Conservation (phyloP, 2,113 vertebrate genomes). For the Tauraco erythrolophus region DNA sequence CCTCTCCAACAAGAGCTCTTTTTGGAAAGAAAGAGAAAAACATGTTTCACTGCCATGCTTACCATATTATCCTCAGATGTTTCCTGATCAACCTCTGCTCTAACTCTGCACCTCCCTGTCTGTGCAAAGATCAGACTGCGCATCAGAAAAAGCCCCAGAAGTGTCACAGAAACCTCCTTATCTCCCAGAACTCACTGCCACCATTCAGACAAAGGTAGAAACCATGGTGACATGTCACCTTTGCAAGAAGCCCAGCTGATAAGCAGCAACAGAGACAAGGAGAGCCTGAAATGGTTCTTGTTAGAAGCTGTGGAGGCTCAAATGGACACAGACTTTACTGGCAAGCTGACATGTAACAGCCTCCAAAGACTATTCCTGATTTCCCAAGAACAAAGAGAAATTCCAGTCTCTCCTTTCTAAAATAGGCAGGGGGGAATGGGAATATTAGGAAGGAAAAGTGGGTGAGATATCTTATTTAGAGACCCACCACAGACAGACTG, state of each 20-base stretch:
- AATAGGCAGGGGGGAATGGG: rapidly evolving
- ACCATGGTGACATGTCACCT: background rate
- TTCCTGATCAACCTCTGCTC: background rate
- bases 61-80: background rate
- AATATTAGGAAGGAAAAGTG: background rate
- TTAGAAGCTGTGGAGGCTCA: background rate
- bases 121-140: background rate
- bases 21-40: background rate
- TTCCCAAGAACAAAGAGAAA: background rate
- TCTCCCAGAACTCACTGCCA: background rate
- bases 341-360: background rate
- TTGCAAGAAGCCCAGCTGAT: background rate
- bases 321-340: background rate
- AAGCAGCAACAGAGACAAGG: background rate
- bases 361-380: background rate
- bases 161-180: background rate
- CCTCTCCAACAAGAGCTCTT: background rate
- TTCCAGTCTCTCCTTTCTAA: background rate
- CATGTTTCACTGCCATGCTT: background rate
- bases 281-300: background rate
- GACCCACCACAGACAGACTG: background rate
- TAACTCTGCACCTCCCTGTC: background rate
- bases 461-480: background rate
- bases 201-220: background rate
- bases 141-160: background rate